Conservation (phyloP, 2,113 vertebrate species). For the Okapia johnstoni region DNA sequence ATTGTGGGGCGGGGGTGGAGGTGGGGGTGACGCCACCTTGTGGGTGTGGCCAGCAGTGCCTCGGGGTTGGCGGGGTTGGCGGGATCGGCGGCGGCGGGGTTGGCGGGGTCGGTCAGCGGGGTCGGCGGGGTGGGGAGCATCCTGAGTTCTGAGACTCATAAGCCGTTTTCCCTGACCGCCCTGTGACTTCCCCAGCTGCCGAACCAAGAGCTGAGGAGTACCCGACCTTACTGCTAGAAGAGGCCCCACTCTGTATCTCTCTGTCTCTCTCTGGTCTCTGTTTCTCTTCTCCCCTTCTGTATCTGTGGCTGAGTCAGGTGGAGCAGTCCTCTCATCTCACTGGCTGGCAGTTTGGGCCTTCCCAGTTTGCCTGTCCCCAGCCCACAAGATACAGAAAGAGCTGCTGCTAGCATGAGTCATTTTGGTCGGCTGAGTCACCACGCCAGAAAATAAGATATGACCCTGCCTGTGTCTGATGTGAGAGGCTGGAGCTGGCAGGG, state of each 20-base stretch:
- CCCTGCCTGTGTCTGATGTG: background rate
- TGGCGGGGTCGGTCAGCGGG: rapidly evolving
- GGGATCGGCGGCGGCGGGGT: too few species aligned
- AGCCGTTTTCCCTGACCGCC: background rate
- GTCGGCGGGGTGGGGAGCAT: background rate
- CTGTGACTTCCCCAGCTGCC: background rate
- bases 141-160: background rate
- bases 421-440: conserved; percentile 14
- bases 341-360: background rate
- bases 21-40: background rate
- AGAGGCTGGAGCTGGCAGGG: background rate
- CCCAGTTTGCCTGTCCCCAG: background rate
- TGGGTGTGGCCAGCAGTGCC: background rate
- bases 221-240: background rate
- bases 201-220: background rate
- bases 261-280: background rate
- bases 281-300: background rate
- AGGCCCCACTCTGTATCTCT: background rate
- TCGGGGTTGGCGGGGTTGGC: rapidly evolving
- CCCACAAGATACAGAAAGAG: background rate
- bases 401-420: background rate
- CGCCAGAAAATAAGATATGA: background rate
- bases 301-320: background rate
- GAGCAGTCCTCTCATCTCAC: background rate
- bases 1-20: background rate